A percentile compares a stretch with the other conserved stretches of the same genome.
These are phyloP conservation scores for Pararge aegeria DNA, from an alignment of 1,140 invertebrate genomes.

Conservation along the genomic window DNA sequence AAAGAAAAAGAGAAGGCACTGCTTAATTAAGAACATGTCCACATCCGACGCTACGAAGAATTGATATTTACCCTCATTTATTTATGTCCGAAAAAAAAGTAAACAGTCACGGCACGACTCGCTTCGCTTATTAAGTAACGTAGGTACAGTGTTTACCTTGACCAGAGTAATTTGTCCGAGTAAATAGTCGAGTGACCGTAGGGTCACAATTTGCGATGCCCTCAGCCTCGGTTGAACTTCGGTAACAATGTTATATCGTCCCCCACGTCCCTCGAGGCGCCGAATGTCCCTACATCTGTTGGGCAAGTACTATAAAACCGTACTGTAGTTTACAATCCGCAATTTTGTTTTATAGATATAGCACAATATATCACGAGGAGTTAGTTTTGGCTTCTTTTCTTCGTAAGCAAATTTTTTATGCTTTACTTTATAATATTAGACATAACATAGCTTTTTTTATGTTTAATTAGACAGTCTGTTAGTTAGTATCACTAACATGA, in stretches of 20 bases:
- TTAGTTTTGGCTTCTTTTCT: slow-evolving; percentile 35
- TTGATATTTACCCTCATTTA: slow-evolving; percentile 2
- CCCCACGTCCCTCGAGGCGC: slow-evolving; percentile 57
- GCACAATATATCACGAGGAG: slow-evolving; percentile 53
- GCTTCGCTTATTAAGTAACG: slow-evolving; percentile 54
- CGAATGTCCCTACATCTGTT: slow-evolving; percentile 63
- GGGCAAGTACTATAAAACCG: slow-evolving; percentile 53
- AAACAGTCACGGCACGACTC: slow-evolving; percentile 39
- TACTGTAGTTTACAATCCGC: slow-evolving; percentile 42
- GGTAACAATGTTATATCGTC: slow-evolving; percentile 65
- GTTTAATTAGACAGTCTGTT: too few species aligned
- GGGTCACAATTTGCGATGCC: slow-evolving; percentile 64
- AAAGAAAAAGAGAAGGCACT: too few species aligned
- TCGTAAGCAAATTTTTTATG: slow-evolving; percentile 1
- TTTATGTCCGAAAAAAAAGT: background rate
- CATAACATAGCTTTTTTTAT: too few species aligned
- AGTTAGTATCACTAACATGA: too few species aligned
- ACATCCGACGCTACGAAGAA: background rate
- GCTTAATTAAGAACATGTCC: background rate
- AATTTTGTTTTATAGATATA: slow-evolving; percentile 66
- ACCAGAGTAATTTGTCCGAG: slow-evolving; percentile 51
- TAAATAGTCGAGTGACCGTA: slow-evolving; percentile 64
- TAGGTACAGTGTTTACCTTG: slow-evolving; percentile 54
- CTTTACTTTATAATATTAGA: too few species aligned
- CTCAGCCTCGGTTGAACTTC: slow-evolving; percentile 61